Evolutionary conservation across 2,113 vertebrate genomes (phyloP), one percentile per base, ranked within the genome.

Genomic region (Garra rufa): DNA sequence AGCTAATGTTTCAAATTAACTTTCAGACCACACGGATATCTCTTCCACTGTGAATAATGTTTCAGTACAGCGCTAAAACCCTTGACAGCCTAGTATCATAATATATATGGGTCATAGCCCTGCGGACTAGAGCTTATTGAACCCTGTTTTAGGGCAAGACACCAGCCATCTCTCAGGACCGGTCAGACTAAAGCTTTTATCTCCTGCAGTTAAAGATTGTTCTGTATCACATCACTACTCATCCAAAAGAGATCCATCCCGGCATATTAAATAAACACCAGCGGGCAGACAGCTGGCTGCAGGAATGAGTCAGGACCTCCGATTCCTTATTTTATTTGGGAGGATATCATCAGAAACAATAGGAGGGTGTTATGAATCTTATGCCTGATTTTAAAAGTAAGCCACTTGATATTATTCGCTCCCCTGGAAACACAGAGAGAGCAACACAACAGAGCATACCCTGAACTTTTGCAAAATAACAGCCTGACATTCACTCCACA

Each of bases 261-360:
- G 13, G 15, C 24, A 80, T 80, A 80, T 80, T 30, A 80, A 78
- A 43, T 78, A 30, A 67, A 87, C 84, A 83, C 84, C 24, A 57
- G 81, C 3, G 77, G 82, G 83, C 86, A 83, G 89, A 92, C 89
- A 88, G 89, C 89, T 88, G 38, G 34, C 73, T 69, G 83, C 82
- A 44, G 76, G 57, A 15, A 76, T 76, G 61, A 77, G 67, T 46
- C 73, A 57, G 69, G 2, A 7, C 78, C 65, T 63, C 38, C 38
- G 70, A 38, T 61, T 30, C 34, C 3, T 70, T 57, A 74, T 48
- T 74, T n/a, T 21, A 81, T 52, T 76, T 15, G 17, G 44, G 73
- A 5, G 21, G 30, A 74, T 46, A 57, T 38, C 5, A 61, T 71
- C 76, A 38, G 83, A 24, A 79, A 63, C 14, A 70, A 6, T 57